Conservation (phyloP, 1,140 invertebrate genomes). For the Drosophila erecta region DNA sequence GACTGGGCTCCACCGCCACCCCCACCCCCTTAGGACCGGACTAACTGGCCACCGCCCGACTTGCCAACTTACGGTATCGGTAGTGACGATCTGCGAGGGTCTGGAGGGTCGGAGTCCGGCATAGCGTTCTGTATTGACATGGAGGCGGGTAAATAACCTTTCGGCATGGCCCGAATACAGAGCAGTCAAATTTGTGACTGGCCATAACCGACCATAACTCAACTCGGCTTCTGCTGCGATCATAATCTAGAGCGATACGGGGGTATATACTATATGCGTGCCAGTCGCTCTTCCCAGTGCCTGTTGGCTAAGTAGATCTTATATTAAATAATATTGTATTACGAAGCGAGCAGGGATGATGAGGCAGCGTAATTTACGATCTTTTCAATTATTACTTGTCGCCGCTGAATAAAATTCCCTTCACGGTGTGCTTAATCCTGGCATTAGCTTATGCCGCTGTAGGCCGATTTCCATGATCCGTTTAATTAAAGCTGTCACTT, state of each 20-base stretch:
- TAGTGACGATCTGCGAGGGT: conserved; percentile 62
- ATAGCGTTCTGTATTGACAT: conserved; percentile 62
- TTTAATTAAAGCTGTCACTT: conserved; percentile 54
- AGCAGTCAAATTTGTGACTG: conserved; percentile 47
- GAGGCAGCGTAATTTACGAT: conserved; percentile 26
- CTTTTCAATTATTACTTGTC: conserved; percentile 43
- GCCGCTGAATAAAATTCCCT: conserved; percentile 30
- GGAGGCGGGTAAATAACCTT: conserved; percentile 77
- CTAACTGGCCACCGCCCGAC: conserved; percentile 10
- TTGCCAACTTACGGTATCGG: conserved; percentile 60
- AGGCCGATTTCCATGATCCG: conserved; percentile 21
- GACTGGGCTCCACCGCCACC: neutral
- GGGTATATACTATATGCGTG: conserved; percentile 3
- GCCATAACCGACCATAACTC: conserved; percentile 38
- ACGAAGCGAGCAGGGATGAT: conserved; percentile 35
- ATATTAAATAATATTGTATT: conserved; percentile 11
- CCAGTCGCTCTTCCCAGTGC: conserved; percentile 19
- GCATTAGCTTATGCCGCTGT: conserved; percentile 24
- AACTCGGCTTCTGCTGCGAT: conserved; percentile 26
- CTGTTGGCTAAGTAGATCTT: conserved; percentile 32
- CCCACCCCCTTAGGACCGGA: conserved; percentile 4
- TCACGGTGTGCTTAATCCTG: conserved; percentile 40
- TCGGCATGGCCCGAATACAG: conserved; percentile 42
- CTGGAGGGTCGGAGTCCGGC: conserved; percentile 30
- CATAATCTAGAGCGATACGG: conserved; percentile 28